phyloP scores from a whole-genome alignment of 1,140 invertebrate species.

The Melipona quadrifasciata region DNA sequence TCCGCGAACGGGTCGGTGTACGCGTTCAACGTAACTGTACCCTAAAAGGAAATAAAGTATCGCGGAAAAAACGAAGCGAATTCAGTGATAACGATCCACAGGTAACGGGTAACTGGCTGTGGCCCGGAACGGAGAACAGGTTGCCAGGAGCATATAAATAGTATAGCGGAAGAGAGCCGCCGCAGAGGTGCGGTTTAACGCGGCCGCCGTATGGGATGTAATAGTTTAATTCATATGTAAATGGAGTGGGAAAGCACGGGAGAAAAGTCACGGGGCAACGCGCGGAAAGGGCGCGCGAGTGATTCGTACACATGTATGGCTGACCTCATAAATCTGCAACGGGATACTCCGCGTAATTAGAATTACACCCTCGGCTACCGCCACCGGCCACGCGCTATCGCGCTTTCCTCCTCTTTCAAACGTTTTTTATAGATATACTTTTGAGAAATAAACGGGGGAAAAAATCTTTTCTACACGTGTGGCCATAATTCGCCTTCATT shows the following conservation, averaged over 20 bases:
- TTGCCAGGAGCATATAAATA: neutral
- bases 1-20: too few species aligned
- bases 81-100: neutral
- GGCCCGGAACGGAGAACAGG: neutral
- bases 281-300: conserved; percentile 58
- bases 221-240: conserved; percentile 81
- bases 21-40: too few species aligned
- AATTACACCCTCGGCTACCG: conserved; percentile 66
- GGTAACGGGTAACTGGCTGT: neutral
- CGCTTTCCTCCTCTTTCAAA: neutral
- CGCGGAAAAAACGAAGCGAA: neutral
- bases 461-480: too few species aligned
- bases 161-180: neutral
- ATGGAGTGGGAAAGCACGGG: conserved; percentile 71
- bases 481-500: too few species aligned
- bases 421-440: too few species aligned
- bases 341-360: conserved; percentile 77
- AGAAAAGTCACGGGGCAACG: conserved; percentile 54
- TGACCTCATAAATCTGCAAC: conserved; percentile 79
- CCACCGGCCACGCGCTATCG: conserved; percentile 15
- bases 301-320: conserved; percentile 68
- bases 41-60: neutral
- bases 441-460: too few species aligned
- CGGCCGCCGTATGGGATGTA: conserved; percentile 62
- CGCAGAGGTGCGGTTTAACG: neutral